Base-by-base conservation (phyloP, 1,140 invertebrate species). In the Papilio helenus region DNA sequence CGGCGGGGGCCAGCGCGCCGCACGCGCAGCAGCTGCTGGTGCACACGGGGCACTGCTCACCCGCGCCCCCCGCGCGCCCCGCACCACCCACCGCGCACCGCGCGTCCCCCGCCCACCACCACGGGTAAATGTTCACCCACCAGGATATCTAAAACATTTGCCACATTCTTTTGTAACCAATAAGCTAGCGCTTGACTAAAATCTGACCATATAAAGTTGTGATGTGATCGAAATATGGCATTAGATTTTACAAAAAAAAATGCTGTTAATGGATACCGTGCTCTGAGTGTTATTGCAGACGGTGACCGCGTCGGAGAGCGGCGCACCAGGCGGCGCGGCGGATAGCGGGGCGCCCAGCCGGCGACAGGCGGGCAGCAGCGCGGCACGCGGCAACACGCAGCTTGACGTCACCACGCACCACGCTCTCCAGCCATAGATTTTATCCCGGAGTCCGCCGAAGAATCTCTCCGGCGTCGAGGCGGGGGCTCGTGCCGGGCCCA, bases 371-470 rank as follows among this genome's bases (percentile, higher is more conserved):
- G 91, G 88, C 9, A 34, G 65, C 51, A 90, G 68, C 3, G 72
- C 49, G 2, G 85, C 82, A 61, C 85, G 80, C 1, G 88, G 84
- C 12, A 83, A 83, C 10, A 44, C 68, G 73, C 86, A 86, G 7
- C 79, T 72, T 0, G 85, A 84, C 1, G 46, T 72, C 2, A 92
- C 79, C 0, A 4, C 14, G 65, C 84, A 81, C 9, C 79, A 71
- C 1, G 83, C 72, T 8, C 23, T 42, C 87, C 89, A 92, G 94
- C 93, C 91, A 96, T 96, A 81, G 97, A 97, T 83, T 97, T 97
- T 74, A 97, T 97, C n/a, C 97, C 97, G 0, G 97, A 97, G 89
- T 98, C 97, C 20, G 97, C 97, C 23, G 97, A 97, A 20, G 97
- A 98, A 83, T 98, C 97, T 58, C 97, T 95, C 0, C 97, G 95